Evolutionary conservation across 2,888 invertebrate species (phyloP), one percentile per base, ranked within the genome.

Genomic region (Mythimna albipuncta): DNA sequence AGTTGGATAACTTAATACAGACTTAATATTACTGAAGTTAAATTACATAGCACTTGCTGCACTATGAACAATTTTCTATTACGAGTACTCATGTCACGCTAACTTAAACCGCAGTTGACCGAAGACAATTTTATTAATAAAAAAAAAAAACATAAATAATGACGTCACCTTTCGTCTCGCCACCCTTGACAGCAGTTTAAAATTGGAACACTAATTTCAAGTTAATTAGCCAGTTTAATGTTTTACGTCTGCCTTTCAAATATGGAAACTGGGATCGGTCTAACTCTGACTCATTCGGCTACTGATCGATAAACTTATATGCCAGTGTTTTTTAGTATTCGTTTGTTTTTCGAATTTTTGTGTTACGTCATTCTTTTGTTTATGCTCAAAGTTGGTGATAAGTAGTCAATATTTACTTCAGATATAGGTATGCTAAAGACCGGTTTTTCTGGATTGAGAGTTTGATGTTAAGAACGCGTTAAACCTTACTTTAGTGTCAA

Each of bases 201-300:
- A 84, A 84, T 81, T 72, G 78, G 78, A 75, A 73, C 62, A 57
- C 73, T 55, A 67, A 81, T 81, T 79, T 68, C 55, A 67, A 70
- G 73, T 64, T 81, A 85, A 84, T 84, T 79, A 84, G 64, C 35
- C 63, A 10, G 68, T 73, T 69, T 76, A 74, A 70, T 77, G 81
- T 69, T 72, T 66, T 70, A 62, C 52, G 85, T 72, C 84, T 72
- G 78, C 69, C 58, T 77, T 84, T 75, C 82, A 67, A 84, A 84
- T 84, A 83, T 82, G 82, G 83, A 81, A 79, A 77, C 74, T 80
- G 87, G 85, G 85, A 78, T 85, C 81, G 88, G 88, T 86, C 84
- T 67, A 81, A 75, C 78, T 85, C 84, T 94, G 94, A 94, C 87
- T 94, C 94, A 94, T 70, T 62, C 83, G 74, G 66, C 78, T 74